These are phyloP conservation scores for Lumbricus terrestris DNA, from an alignment of 2,888 invertebrate species.

Conservation along the genomic window DNA sequence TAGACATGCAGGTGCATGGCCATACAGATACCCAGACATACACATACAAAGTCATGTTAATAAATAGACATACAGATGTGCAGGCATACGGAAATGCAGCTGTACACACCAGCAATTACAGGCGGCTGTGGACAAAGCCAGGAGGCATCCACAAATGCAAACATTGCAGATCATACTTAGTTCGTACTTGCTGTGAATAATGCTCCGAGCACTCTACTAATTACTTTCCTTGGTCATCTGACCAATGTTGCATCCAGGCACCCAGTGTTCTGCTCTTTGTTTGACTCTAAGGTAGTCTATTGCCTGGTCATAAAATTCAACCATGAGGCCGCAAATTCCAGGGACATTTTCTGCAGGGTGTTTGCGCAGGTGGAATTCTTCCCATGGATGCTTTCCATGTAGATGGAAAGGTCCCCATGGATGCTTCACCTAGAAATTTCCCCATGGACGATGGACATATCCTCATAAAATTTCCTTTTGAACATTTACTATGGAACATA, in stretches of 20 bases:
- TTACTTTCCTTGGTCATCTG: too few species aligned
- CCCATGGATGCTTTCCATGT: background rate
- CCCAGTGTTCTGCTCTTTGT: too few species aligned
- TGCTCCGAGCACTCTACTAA: too few species aligned
- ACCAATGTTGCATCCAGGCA: too few species aligned
- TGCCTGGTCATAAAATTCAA: background rate
- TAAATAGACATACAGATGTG: background rate
- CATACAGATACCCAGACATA: background rate
- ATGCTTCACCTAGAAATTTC: background rate
- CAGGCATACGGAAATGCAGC: background rate
- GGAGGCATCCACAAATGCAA: background rate
- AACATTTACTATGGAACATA: background rate
- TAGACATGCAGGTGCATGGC: too few species aligned
- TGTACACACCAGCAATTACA: background rate
- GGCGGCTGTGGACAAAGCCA: background rate
- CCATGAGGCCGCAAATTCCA: background rate
- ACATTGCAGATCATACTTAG: background rate
- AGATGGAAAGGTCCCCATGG: background rate
- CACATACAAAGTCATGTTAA: too few species aligned
- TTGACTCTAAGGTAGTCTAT: background rate
- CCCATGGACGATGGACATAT: background rate
- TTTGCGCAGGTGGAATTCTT: background rate
- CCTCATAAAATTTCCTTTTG: background rate
- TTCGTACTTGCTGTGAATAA: too few species aligned
- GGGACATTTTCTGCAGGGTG: background rate